Evolutionary conservation across 2,888 invertebrate species (phyloP), one percentile per base, ranked within the genome.

Genomic region (Morinoia aosen): DNA sequence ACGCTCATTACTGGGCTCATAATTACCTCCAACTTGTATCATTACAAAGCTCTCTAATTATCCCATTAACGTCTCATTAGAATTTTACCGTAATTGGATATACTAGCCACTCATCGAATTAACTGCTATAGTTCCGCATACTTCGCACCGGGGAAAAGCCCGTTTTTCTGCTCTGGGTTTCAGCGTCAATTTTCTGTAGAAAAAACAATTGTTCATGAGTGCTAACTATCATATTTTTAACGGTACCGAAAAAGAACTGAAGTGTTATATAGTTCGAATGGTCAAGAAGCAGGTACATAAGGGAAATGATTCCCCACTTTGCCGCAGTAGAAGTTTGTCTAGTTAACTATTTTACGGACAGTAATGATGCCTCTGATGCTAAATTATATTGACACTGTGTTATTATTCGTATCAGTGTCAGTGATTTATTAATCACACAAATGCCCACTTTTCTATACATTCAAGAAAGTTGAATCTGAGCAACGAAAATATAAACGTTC

Each of bases 11-110:
- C 90, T 10, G 40, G 90, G 90, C 90, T 90, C 90, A 48, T 90
- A 90, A 90, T 90, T 90, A 90, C 90, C 90, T 90, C 90, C 39
- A 91, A 91, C 91, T 57, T n/a, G 91, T 57, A 91, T 91, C 91
- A 91, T 91, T 91, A 91, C 57, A 56, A 57, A 91, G 91, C 57
- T 56, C 91, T 91, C 57, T 91, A 91, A 91, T 57, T 91, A 91
- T 57, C 91, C 33, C 91, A 91, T 91, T 57, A 91, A n/a, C 33
- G 91, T 56, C 57, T 91, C 91, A 91, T 57, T 91, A 91, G 90
- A 90, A 90, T 90, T 90, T 90, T 48, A 90, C 39, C 90, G 90
- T 90, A 90, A 90, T 90, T 90, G 40, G 90, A 90, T 90, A 12
- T 90, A 90, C 90, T 40, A 64, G 64, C 48, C 48, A 40, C 90